A percentile compares a stretch with the other conserved stretches of the same genome.
Conservation (phyloP, 2,113 vertebrate species). For the Phrynosoma platyrhinos region DNA sequence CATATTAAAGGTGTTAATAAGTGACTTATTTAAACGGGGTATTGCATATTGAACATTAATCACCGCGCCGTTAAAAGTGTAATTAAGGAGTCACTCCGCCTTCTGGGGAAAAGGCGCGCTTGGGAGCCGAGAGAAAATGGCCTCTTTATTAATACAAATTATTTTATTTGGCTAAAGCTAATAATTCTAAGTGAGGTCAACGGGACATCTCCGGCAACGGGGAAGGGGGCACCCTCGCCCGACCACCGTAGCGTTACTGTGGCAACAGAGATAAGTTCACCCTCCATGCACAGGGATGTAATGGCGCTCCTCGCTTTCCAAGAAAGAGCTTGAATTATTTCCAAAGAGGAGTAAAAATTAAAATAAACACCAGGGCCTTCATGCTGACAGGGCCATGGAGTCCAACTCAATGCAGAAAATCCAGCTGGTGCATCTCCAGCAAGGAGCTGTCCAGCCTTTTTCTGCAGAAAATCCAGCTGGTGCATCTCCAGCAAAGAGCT, state of each 20-base stretch:
- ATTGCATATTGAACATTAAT: conserved; percentile 77
- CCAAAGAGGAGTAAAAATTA: conserved; percentile 7
- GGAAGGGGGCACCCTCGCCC: conserved; percentile 52
- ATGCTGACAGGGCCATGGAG: no score
- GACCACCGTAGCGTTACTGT: conserved; percentile 76
- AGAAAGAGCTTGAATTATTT: conserved; percentile 32
- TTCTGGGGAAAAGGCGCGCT: conserved; percentile 65
- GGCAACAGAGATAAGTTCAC: conserved; percentile 69
- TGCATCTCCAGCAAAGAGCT: no score
- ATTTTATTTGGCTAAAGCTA: conserved; percentile 87
- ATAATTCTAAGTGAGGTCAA: conserved; percentile 84
- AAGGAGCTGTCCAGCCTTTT: no score
- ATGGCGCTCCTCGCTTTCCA: conserved; percentile 57
- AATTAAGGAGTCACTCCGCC: conserved; percentile 74
- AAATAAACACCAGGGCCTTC: no score
- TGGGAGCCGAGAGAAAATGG: conserved; percentile 70
- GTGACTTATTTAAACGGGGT: conserved; percentile 73
- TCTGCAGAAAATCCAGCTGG: no score
- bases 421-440: no score
- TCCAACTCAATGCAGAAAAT: no score
- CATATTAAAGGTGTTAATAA: conserved; percentile 70
- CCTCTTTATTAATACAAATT: conserved; percentile 85
- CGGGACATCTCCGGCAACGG: conserved; percentile 50
- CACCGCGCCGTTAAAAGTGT: conserved; percentile 74
- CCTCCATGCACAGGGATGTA: conserved; percentile 9